A percentile compares a stretch with the other conserved stretches of the same genome.
phyloP scores from a whole-genome alignment of 23 tunicate species.

The Styela plicata region DNA sequence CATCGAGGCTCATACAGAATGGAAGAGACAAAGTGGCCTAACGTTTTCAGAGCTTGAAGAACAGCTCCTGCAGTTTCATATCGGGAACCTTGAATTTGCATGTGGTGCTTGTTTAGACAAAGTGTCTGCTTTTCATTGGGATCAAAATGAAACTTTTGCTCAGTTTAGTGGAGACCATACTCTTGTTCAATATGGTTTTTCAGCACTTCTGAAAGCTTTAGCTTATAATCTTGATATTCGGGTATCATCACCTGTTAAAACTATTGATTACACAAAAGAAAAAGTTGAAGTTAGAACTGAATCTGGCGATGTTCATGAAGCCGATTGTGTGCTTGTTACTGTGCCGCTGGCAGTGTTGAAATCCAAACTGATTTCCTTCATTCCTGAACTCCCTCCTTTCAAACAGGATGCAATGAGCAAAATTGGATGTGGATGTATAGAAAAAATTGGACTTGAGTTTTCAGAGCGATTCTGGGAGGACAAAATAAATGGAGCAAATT shows the following conservation, averaged over 20 bases:
- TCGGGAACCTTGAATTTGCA: slow-evolving; percentile 87
- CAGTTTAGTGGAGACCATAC: slow-evolving; percentile 95
- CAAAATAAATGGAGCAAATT: slow-evolving; percentile 82
- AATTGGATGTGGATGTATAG: slow-evolving; percentile 86
- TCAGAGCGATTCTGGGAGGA: slow-evolving; percentile 71
- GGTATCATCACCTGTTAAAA: slow-evolving; percentile 48
- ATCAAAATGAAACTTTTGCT: slow-evolving; percentile 90
- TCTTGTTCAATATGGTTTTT: slow-evolving; percentile 82
- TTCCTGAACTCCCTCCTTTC: slow-evolving; percentile 35
- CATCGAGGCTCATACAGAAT: slow-evolving; percentile 72
- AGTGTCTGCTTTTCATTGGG: slow-evolving; percentile 97
- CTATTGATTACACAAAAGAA: slow-evolving; percentile 13
- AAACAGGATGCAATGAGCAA: slow-evolving; percentile 54
- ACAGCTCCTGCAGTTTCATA: slow-evolving; percentile 65
- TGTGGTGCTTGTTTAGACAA: slow-evolving; percentile 79
- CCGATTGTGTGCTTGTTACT: slow-evolving; percentile 68
- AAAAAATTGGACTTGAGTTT: slow-evolving; percentile 62
- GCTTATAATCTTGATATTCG: slow-evolving; percentile 55
- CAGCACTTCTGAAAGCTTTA: slow-evolving; percentile 46
- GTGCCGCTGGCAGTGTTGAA: slow-evolving; percentile 85
- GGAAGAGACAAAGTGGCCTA: slow-evolving; percentile 76
- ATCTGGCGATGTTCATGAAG: slow-evolving; percentile 28
- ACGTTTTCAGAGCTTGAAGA: slow-evolving; percentile 68
- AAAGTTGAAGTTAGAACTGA: slow-evolving; percentile 35
- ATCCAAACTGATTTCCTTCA: slow-evolving; percentile 65